Evolutionary conservation across 2,888 invertebrate genomes (phyloP).

Genomic region (Prosopocoilus inquinatus): DNA sequence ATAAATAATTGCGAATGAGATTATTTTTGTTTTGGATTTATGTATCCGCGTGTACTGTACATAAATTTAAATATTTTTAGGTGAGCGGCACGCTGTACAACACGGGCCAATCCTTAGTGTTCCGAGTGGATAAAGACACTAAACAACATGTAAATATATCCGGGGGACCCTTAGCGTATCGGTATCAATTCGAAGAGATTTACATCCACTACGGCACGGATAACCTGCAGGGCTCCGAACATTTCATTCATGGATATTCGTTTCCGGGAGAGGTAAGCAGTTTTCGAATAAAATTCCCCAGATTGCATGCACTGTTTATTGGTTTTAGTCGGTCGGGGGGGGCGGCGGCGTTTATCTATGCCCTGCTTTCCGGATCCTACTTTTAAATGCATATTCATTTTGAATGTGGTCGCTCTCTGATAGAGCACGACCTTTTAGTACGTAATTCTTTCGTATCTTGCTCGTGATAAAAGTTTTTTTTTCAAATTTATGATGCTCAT

Average conservation of each 20-base stretch:
- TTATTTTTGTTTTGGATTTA: background rate
- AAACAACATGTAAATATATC: constrained; percentile 93
- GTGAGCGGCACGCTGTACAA: constrained; percentile 87
- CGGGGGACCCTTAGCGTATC: constrained; percentile 92
- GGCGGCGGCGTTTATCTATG: background rate
- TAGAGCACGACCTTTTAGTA: no score
- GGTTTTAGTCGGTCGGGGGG: no score
- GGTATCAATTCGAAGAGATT: constrained; percentile 93
- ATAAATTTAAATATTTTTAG: constrained; percentile 52
- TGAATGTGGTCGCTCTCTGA: background rate
- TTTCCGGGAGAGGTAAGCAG: constrained; percentile 94
- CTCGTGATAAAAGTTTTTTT: no score
- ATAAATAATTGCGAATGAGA: background rate
- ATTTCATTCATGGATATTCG: constrained; percentile 89
- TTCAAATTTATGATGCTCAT: no score
- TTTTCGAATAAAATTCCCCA: background rate
- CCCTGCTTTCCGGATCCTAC: background rate
- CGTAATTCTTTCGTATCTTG: no score
- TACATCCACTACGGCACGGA: constrained; percentile 93
- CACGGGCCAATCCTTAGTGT: constrained; percentile 91
- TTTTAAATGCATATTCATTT: background rate
- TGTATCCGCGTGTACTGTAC: background rate
- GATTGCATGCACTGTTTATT: no score
- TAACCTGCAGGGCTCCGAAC: constrained; percentile 91
- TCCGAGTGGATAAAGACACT: constrained; percentile 86